phyloP scores from a whole-genome alignment of 2,797 vertebrate species.

The Oceanodroma leucorhoa region DNA sequence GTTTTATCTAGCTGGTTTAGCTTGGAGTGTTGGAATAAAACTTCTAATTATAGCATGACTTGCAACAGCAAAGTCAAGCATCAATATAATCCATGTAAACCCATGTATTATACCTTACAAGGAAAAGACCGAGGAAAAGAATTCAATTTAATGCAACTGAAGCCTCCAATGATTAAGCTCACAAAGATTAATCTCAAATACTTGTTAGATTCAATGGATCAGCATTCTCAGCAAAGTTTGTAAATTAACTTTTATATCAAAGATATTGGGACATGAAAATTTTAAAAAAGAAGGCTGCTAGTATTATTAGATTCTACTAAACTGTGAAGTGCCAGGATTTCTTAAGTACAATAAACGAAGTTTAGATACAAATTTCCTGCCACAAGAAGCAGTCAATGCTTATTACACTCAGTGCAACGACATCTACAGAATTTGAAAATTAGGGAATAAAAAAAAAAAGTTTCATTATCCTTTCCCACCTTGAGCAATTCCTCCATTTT shows the following conservation, averaged over 20 bases:
- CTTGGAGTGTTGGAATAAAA: neutral
- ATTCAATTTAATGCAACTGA: constrained; percentile 6
- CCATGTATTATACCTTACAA: neutral
- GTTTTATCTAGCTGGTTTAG: neutral
- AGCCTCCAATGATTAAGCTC: constrained; percentile 17
- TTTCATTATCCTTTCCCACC: neutral
- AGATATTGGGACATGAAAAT: neutral
- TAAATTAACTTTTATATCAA: constrained; percentile 18
- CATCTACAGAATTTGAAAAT: neutral
- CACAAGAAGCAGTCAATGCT: neutral
- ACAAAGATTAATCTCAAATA: constrained; percentile 25
- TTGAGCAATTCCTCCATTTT: neutral
- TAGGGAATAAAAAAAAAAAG: neutral
- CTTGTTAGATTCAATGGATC: neutral
- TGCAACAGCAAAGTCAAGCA: neutral
- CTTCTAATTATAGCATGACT: neutral
- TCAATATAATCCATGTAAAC: neutral
- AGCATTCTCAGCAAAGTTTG: neutral
- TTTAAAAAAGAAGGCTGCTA: neutral
- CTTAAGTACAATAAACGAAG: neutral
- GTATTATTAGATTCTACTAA: neutral
- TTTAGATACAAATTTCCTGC: neutral
- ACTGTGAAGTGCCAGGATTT: neutral
- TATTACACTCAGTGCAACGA: neutral
- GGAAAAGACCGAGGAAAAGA: neutral